Percentiles rank a stretch among this genome's conserved stretches.
Evolutionary conservation across 1,140 invertebrate genomes (phyloP).

Genomic region (Cydia fagiglandana): DNA sequence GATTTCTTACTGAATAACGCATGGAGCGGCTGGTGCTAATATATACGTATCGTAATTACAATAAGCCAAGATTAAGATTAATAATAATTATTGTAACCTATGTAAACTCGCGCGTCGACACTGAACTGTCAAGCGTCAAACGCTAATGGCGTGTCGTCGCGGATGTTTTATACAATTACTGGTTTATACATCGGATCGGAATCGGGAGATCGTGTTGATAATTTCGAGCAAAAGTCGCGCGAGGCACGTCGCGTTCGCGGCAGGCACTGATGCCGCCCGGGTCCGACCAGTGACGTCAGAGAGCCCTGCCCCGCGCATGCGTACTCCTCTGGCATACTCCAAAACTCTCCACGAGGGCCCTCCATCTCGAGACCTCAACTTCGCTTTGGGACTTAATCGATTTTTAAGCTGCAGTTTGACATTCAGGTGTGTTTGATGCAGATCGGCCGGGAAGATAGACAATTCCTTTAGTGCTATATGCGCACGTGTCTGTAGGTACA

Average conservation of each 20-base stretch:
- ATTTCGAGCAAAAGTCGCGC: slow-evolving; percentile 64
- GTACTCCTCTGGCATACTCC: slow-evolving; percentile 57
- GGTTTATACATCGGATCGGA: slow-evolving; percentile 50
- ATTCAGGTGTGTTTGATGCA: slow-evolving; percentile 45
- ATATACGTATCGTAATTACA: neutral
- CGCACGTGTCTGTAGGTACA: neutral
- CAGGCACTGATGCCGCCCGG: slow-evolving; percentile 66
- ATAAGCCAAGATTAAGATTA: neutral
- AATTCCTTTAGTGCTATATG: neutral
- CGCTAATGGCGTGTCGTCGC: neutral
- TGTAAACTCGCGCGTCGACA: neutral
- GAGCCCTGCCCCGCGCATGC: slow-evolving; percentile 67
- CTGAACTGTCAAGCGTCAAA: slow-evolving; percentile 3
- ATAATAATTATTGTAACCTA: neutral
- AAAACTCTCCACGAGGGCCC: slow-evolving; percentile 67
- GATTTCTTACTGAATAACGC: no score
- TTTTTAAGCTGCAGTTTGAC: slow-evolving; percentile 69
- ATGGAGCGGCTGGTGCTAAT: neutral
- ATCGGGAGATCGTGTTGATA: slow-evolving; percentile 62
- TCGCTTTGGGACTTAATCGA: slow-evolving; percentile 74
- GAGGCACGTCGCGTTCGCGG: slow-evolving; percentile 67
- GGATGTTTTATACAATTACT: neutral
- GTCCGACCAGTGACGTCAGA: slow-evolving; percentile 71
- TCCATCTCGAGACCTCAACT: slow-evolving; percentile 75
- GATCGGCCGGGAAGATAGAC: neutral